Evolutionary conservation across 2,797 vertebrate species (phyloP), one percentile per base, ranked within the genome.

Genomic region (Lepus townsendii): DNA sequence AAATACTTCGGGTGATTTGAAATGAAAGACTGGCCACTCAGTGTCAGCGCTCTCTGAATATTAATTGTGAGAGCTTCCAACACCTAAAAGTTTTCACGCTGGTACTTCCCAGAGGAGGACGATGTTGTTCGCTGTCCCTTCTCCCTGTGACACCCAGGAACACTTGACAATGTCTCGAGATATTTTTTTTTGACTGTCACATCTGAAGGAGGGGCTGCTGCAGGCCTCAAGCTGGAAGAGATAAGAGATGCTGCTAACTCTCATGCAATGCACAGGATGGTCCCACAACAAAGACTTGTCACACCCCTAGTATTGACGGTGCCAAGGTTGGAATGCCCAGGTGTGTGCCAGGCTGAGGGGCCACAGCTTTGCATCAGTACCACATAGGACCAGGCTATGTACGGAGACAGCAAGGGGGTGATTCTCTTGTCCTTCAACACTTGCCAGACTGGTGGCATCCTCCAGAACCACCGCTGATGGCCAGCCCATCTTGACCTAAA

Each of bases 361-460:
- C 10, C 4, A 22, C 54, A 6, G 6, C 75, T 66, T 8, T 13
- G 27, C 19, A 1, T 85, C 16, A 19, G 16, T 4, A 0, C 66
- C 22, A 1, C 2, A 5, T 14, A 9, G 1, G 5, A 22, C 2
- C 16, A 6, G n/a, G 26, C n/a, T 30, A 27, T 11, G 22, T 38
- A 0, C 38, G 38, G 50, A 68, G 75, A 16, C 26, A 24, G 83
- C 0, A 5, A 68, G 20, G 27, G 26, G n/a, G 4, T 27, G 2
- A 47, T 19, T 16, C 22, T 26, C 32, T 12, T 19, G 20, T 17
- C 0, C 5, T 4, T n/a, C 0, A 0, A 11, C 16, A 35, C 38
- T 57, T 30, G 35, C 76, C 17, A 50, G 57, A 7, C 17, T 11
- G 17, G 32, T 16, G 26, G 35, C 17, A 9, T 35, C 42, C 54